These are phyloP conservation scores for Notamacropus eugenii DNA, from an alignment of 2,797 vertebrate genomes.

Conservation along the genomic window DNA sequence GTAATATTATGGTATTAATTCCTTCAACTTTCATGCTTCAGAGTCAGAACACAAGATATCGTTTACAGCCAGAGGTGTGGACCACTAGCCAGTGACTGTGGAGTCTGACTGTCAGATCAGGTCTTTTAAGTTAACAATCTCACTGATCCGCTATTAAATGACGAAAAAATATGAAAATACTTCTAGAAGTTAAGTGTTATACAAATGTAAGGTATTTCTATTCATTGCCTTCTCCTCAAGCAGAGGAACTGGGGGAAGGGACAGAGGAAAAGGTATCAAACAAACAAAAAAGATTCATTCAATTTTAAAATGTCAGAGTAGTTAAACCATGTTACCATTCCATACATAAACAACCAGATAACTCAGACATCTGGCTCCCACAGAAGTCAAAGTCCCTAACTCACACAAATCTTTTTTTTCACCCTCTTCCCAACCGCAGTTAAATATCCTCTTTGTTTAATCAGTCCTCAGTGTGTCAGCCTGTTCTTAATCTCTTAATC, in stretches of 20 bases:
- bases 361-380: neutral
- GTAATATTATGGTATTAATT: neutral
- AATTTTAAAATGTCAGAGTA: neutral
- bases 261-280: neutral
- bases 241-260: neutral
- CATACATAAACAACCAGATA: neutral
- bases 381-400: neutral
- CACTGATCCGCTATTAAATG: neutral
- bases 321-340: neutral
- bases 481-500: slow-evolving; percentile 49
- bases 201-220: slow-evolving; percentile 32
- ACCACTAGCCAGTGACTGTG: neutral
- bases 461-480: slow-evolving; percentile 2
- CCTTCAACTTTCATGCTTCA: neutral
- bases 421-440: slow-evolving; percentile 7
- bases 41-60: neutral
- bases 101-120: neutral
- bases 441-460: neutral
- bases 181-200: slow-evolving; percentile 6
- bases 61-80: neutral
- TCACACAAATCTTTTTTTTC: neutral
- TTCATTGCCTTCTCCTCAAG: slow-evolving; percentile 23
- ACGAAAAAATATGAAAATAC: slow-evolving; percentile 17
- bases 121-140: neutral
- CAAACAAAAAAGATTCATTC: neutral